Evolutionary conservation across 2,888 invertebrate species (phyloP).

Genomic region (Ganaspis brasiliensis): DNA sequence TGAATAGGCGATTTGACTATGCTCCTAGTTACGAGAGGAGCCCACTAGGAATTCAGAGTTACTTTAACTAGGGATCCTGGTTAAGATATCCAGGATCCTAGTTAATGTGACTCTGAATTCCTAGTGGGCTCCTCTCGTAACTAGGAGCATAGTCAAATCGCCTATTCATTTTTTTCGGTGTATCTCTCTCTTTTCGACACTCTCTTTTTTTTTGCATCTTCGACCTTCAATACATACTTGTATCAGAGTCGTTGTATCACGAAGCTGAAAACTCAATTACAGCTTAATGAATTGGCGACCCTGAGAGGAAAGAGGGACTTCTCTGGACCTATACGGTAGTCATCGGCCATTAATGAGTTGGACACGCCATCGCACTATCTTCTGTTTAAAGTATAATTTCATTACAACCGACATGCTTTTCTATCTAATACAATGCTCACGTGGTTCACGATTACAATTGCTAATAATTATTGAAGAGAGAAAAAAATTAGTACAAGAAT

Average conservation of each 20-base stretch:
- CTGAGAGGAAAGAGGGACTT: slow-evolving; percentile 25
- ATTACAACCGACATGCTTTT: slow-evolving; percentile 18
- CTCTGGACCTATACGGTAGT: slow-evolving; percentile 48
- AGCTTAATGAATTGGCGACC: slow-evolving; percentile 79
- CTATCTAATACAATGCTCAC: background rate
- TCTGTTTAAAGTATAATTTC: slow-evolving; percentile 9
- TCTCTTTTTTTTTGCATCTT: slow-evolving; percentile 58
- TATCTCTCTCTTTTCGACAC: slow-evolving; percentile 54
- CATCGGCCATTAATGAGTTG: slow-evolving; percentile 59
- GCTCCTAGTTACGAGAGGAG: too few relatives aligned
- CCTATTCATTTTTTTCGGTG: too few relatives aligned
- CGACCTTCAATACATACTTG: slow-evolving; percentile 65
- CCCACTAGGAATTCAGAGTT: too few relatives aligned
- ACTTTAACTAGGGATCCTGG: too few relatives aligned
- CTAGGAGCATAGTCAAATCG: too few relatives aligned
- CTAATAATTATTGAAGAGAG: too few relatives aligned
- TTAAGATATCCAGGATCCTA: too few relatives aligned
- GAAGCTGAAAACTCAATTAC: slow-evolving; percentile 80
- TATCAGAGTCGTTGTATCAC: slow-evolving; percentile 76
- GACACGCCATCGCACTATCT: slow-evolving; percentile 50
- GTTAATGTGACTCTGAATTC: too few relatives aligned
- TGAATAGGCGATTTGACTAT: too few relatives aligned
- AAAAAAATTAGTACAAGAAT: too few relatives aligned
- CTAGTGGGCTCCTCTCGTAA: too few relatives aligned
- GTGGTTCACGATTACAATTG: too few relatives aligned